Conservation (phyloP, 2,797 vertebrate genomes). For the Erethizon dorsatum region DNA sequence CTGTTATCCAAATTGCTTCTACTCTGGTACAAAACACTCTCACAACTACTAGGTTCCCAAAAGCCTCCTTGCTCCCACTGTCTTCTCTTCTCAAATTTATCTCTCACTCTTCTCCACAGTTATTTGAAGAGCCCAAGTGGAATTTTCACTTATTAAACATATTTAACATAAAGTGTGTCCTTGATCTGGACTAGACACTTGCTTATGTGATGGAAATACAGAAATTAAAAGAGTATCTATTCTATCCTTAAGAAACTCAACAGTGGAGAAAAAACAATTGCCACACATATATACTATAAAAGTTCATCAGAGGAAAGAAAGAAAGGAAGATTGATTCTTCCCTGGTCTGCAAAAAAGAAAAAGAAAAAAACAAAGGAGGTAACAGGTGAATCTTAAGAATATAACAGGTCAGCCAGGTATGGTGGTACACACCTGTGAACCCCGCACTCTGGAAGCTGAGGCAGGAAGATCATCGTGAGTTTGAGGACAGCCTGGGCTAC, state of each 20-base stretch:
- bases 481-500: background rate
- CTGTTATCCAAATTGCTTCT: background rate
- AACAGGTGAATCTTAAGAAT: background rate
- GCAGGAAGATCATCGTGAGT: background rate
- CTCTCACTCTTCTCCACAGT: background rate
- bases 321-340: background rate
- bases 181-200: background rate
- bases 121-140: background rate
- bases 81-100: background rate
- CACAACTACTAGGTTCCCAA: background rate
- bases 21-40: background rate
- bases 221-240: background rate
- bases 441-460: background rate
- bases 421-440: background rate
- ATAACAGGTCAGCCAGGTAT: background rate
- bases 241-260: background rate
- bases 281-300: background rate
- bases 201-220: background rate
- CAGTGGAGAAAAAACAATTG: background rate
- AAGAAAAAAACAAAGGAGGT: background rate
- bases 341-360: background rate
- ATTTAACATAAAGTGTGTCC: background rate
- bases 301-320: background rate
- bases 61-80: background rate
- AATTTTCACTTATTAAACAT: background rate